Percentiles rank a stretch among this genome's conserved stretches.
These are phyloP conservation scores for Cromileptes altivelis DNA, from an alignment of 2,113 vertebrate species.

Conservation along the genomic window DNA sequence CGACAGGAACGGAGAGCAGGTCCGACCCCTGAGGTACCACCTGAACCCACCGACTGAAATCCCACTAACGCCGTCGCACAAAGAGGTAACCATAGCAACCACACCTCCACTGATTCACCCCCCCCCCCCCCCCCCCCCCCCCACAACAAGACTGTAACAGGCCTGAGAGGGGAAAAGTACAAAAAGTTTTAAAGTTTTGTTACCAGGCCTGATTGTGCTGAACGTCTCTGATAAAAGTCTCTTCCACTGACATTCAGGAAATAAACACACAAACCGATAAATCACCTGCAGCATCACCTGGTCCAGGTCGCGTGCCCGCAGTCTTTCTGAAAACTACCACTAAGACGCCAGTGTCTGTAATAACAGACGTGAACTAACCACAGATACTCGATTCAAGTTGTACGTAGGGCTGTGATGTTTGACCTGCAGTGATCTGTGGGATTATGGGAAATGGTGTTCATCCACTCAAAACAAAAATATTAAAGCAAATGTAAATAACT, in stretches of 20 bases:
- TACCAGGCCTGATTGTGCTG: no score
- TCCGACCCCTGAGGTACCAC: conserved; percentile 83
- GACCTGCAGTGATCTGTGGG: not conserved
- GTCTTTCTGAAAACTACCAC: no score
- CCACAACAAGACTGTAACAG: not conserved
- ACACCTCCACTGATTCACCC: not conserved
- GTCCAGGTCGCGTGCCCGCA: no score
- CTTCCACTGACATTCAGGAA: no score
- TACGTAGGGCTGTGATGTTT: not conserved
- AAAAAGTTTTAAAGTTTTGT: no score
- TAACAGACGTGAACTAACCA: not conserved
- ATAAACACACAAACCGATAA: no score
- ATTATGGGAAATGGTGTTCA: not conserved
- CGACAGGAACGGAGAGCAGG: conserved; percentile 80
- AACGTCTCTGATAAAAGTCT: no score
- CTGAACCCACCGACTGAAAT: conserved; percentile 74
- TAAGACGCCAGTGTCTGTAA: not conserved
- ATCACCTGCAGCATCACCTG: no score
- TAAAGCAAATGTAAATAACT: no score
- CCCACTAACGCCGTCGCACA: conserved; percentile 70
- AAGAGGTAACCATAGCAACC: conserved; percentile 76
- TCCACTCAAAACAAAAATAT: not conserved
- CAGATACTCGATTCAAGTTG: no score
- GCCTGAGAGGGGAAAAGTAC: no score
- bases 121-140: not conserved